Percentiles rank a stretch among this genome's conserved stretches.
phyloP scores from a whole-genome alignment of 2,797 vertebrate genomes.

The Phalloptychus januarius region DNA sequence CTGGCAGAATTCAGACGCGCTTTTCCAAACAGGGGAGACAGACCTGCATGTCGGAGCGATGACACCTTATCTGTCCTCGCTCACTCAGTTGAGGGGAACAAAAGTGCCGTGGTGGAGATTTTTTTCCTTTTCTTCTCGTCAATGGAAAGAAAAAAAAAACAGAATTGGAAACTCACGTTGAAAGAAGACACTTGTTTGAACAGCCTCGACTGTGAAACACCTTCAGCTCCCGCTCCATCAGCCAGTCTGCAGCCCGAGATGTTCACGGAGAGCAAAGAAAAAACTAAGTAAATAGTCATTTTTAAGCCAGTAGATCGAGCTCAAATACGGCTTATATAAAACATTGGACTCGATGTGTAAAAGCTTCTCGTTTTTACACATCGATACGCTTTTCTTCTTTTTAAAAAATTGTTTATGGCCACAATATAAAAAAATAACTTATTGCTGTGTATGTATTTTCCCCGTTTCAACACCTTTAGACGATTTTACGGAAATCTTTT shows the following conservation, averaged over 20 bases:
- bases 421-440: background rate
- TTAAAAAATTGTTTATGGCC: too few species aligned
- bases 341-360: too few species aligned
- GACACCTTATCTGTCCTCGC: conserved; percentile 66
- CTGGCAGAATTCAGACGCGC: conserved; percentile 27
- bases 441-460: background rate
- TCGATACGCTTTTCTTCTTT: background rate
- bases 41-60: conserved; percentile 63
- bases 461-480: background rate
- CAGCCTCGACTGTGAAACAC: conserved; percentile 60
- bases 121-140: conserved; percentile 18
- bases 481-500: background rate
- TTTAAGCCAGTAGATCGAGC: background rate
- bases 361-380: too few species aligned
- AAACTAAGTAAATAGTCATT: too few species aligned
- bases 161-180: conserved; percentile 62
- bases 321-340: background rate
- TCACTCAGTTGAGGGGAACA: conserved; percentile 51
- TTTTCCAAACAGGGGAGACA: conserved; percentile 24
- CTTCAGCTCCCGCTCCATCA: conserved; percentile 17
- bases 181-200: conserved; percentile 79
- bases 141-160: conserved; percentile 19
- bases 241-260: background rate
- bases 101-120: conserved; percentile 45
- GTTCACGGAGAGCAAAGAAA: conserved; percentile 8